Conservation (phyloP, 2,888 invertebrate species). For the Lobophora halterata region DNA sequence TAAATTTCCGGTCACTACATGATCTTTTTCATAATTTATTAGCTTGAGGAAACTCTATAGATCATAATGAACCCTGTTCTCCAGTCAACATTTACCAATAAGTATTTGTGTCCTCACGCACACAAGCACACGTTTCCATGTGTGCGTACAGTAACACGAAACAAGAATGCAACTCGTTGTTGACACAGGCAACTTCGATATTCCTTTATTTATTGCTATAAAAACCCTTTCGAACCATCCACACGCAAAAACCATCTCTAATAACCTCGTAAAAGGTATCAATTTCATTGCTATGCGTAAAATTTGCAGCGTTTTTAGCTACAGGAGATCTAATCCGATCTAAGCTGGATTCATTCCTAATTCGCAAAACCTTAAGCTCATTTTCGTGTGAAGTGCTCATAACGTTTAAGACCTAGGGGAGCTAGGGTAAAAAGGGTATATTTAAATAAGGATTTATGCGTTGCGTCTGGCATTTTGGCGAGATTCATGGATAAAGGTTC, state of each 20-base stretch:
- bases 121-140: slow-evolving; percentile 36
- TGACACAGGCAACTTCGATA: slow-evolving; percentile 80
- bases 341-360: slow-evolving; percentile 42
- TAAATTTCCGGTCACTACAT: slow-evolving; percentile 3
- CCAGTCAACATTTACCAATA: slow-evolving; percentile 77
- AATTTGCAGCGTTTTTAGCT: slow-evolving; percentile 42
- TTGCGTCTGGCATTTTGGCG: slow-evolving; percentile 78
- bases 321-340: slow-evolving; percentile 22
- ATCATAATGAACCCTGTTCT: slow-evolving; percentile 48
- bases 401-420: slow-evolving; percentile 39
- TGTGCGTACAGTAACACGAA: slow-evolving; percentile 61
- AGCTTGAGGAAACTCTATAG: slow-evolving; percentile 29
- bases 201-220: slow-evolving; percentile 80
- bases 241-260: slow-evolving; percentile 36
- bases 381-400: slow-evolving; percentile 28
- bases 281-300: slow-evolving; percentile 22
- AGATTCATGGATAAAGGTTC: slow-evolving; percentile 74
- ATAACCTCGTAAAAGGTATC: accelerated
- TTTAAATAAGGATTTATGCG: slow-evolving; percentile 80
- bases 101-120: slow-evolving; percentile 71
- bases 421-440: slow-evolving; percentile 55
- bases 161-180: slow-evolving; percentile 80
- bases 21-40: slow-evolving; percentile 13
- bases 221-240: slow-evolving; percentile 56
- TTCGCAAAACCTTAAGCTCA: slow-evolving; percentile 28